Evolutionary conservation across 2,113 vertebrate genomes (phyloP).

Genomic region (Corydoras maculifer): DNA sequence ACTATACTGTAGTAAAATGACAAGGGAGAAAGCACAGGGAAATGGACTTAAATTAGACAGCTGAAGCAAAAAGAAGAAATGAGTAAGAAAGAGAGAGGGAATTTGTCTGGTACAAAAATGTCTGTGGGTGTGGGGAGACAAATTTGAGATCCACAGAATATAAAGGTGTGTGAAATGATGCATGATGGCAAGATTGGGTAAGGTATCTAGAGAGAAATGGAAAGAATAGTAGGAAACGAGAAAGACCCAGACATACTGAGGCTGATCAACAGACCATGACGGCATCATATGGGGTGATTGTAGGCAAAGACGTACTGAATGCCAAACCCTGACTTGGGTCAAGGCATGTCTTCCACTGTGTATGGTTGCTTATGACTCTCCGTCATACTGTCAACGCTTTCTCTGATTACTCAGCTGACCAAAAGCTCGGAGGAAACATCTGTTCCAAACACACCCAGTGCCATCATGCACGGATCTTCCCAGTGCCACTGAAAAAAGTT

Average conservation of each 20-base stretch:
- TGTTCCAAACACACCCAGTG: slow-evolving; percentile 23
- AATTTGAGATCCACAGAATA: slow-evolving; percentile 6
- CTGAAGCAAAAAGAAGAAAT: not conserved
- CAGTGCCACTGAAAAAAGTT: slow-evolving; percentile 29
- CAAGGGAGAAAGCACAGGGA: slow-evolving; percentile 22
- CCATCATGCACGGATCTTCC: slow-evolving; percentile 7
- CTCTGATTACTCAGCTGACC: slow-evolving; percentile 1
- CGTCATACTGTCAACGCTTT: slow-evolving; percentile 3
- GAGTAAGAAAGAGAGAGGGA: not conserved
- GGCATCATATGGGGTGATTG: slow-evolving; percentile 24
- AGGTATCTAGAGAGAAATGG: slow-evolving; percentile 9
- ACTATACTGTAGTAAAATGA: slow-evolving; percentile 22
- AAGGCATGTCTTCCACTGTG: not conserved
- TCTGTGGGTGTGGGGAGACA: not conserved
- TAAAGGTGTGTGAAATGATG: slow-evolving; percentile 20
- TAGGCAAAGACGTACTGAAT: slow-evolving; percentile 3
- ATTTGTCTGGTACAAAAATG: slow-evolving; percentile 4
- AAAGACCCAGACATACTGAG: not conserved
- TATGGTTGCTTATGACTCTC: slow-evolving; percentile 3
- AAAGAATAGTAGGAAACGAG: slow-evolving; percentile 11
- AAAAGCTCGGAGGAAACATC: slow-evolving; percentile 30
- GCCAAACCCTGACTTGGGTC: not conserved
- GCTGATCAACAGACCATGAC: slow-evolving; percentile 8
- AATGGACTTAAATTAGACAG: slow-evolving; percentile 34
- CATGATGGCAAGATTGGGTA: slow-evolving; percentile 18